Conservation (phyloP, 2,888 invertebrate species). For the Nomada hirtipes region DNA sequence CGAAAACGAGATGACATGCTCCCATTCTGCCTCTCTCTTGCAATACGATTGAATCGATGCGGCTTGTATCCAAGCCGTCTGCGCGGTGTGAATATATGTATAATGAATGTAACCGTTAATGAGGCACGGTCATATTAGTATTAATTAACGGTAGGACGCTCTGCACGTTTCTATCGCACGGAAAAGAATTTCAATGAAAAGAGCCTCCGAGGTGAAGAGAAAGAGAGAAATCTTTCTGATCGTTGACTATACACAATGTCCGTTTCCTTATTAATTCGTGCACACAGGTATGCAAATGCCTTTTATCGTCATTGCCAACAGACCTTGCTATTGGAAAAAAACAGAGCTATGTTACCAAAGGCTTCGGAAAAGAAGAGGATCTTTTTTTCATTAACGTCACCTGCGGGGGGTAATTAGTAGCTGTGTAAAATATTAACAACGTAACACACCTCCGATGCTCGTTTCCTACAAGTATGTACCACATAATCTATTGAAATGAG, state of each 20-base stretch:
- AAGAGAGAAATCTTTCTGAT: slow-evolving; percentile 36
- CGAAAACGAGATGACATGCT: slow-evolving; percentile 60
- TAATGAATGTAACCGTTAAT: slow-evolving; percentile 78
- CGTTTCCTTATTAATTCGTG: slow-evolving; percentile 61
- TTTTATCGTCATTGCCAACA: slow-evolving; percentile 35
- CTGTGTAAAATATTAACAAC: slow-evolving; percentile 9
- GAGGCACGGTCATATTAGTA: slow-evolving; percentile 77
- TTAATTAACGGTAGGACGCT: slow-evolving; percentile 74
- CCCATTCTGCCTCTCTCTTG: slow-evolving; percentile 54
- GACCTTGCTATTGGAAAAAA: slow-evolving; percentile 21
- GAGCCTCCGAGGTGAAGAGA: slow-evolving; percentile 26
- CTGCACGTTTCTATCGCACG: slow-evolving; percentile 40
- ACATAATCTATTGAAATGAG: slow-evolving; percentile 3
- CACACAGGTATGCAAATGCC: slow-evolving; percentile 21
- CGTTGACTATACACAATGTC: slow-evolving; percentile 54
- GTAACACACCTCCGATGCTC: neutral
- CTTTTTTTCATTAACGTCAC: slow-evolving; percentile 50
- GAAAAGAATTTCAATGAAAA: slow-evolving; percentile 50
- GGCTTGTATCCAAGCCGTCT: slow-evolving; percentile 64
- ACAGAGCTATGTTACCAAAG: slow-evolving; percentile 3
- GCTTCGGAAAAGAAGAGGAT: slow-evolving; percentile 9
- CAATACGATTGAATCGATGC: slow-evolving; percentile 73
- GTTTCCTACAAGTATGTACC: neutral
- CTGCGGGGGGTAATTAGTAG: slow-evolving; percentile 38
- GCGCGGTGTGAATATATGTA: slow-evolving; percentile 71